Percentiles rank a stretch among this genome's conserved stretches.
Evolutionary conservation across 2,888 invertebrate genomes (phyloP).

Genomic region (Cataglyphis livida): DNA sequence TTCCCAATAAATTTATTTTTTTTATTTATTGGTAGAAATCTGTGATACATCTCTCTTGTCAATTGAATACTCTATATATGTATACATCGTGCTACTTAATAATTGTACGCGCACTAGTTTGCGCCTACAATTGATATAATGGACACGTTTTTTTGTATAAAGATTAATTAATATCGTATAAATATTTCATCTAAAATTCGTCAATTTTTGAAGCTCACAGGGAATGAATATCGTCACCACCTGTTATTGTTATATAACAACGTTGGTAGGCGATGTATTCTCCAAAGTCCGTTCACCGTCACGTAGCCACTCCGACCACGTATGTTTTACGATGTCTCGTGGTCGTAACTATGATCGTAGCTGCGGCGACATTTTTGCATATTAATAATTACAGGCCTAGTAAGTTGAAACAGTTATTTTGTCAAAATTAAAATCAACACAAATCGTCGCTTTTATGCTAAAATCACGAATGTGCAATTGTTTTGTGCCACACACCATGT

Average conservation of each 20-base stretch:
- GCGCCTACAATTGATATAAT: neutral
- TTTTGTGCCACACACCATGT: too few relatives aligned
- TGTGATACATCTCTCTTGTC: neutral
- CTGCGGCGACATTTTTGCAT: slow-evolving; percentile 83
- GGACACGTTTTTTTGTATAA: neutral
- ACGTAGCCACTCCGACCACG: slow-evolving; percentile 72
- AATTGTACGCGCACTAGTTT: neutral
- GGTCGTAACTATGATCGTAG: slow-evolving; percentile 79
- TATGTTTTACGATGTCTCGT: slow-evolving; percentile 78
- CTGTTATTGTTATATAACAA: slow-evolving; percentile 75
- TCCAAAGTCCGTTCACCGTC: slow-evolving; percentile 61
- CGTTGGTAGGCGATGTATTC: slow-evolving; percentile 78
- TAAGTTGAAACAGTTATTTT: slow-evolving; percentile 74
- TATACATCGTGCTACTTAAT: neutral
- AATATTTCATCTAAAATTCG: neutral
- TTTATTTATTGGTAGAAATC: neutral
- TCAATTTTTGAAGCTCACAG: neutral
- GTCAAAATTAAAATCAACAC: neutral
- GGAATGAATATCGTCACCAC: slow-evolving; percentile 74
- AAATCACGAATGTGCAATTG: too few relatives aligned
- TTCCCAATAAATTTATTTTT: neutral
- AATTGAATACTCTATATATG: neutral
- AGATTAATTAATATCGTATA: slow-evolving; percentile 7
- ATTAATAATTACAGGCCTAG: slow-evolving; percentile 82
- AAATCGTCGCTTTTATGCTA: too few relatives aligned